phyloP scores from a whole-genome alignment of 2,113 vertebrate species.

The Mesembrinibis cayennensis region DNA sequence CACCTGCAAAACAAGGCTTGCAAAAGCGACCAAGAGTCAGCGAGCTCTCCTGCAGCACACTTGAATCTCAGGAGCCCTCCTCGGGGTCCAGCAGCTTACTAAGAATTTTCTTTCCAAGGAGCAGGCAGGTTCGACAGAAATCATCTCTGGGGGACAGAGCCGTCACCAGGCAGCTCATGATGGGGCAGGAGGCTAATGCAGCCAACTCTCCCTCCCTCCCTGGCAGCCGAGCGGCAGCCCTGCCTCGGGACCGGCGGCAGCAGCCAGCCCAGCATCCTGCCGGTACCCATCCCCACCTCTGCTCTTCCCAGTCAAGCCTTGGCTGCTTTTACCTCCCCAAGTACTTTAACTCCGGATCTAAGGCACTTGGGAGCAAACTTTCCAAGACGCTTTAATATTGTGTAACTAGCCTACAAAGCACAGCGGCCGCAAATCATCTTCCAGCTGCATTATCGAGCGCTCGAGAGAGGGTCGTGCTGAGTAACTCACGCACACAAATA shows the following conservation, averaged over 20 bases:
- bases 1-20: background rate
- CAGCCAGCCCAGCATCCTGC: background rate
- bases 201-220: background rate
- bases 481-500: background rate
- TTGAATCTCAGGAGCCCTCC: background rate
- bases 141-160: background rate
- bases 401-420: background rate
- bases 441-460: background rate
- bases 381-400: accelerated
- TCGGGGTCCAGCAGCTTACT: background rate
- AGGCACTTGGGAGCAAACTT: background rate
- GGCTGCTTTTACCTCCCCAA: background rate
- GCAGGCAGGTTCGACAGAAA: background rate
- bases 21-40: background rate
- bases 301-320: background rate
- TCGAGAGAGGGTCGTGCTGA: background rate
- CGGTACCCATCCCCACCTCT: background rate
- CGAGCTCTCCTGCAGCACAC: background rate
- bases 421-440: background rate
- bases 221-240: background rate
- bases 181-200: background rate
- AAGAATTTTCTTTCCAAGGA: background rate
- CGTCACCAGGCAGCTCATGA: background rate
- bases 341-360: background rate
- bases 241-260: accelerated